Base-by-base conservation (phyloP, 1,140 invertebrate species). In the Rhizoglyphus robini region DNA sequence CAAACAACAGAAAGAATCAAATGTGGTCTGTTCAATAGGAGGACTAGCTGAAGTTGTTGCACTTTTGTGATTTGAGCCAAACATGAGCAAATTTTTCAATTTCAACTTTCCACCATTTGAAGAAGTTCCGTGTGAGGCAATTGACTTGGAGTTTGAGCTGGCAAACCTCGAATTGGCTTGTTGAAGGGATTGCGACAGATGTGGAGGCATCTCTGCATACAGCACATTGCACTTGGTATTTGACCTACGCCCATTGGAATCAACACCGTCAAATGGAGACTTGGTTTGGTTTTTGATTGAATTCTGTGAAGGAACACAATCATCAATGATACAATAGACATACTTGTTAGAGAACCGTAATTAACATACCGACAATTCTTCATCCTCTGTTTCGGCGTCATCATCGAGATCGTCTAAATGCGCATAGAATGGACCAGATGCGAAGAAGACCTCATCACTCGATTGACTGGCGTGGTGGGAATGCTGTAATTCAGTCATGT, bases 341-440 rank as follows among this genome's bases (percentile, higher is more conserved):
- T n/a, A n/a, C n/a, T n/a, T n/a, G n/a, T n/a, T n/a, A n/a, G n/a
- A n/a, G n/a, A n/a, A n/a, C n/a, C n/a, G n/a, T n/a, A n/a, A n/a
- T n/a, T n/a, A n/a, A n/a, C n/a, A n/a, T n/a, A n/a, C n/a, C n/a
- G n/a, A n/a, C n/a, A n/a, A n/a, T n/a, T n/a, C n/a, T n/a, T n/a
- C n/a, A n/a, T n/a, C 48, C 20, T 25, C 23, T 8, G 8, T 58
- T 30, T 11, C 11, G 20, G 11, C 30, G 20, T 58, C 30, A 13
- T 31, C 27, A 30, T 25, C 30, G 3, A 4, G n/a, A 31, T 58
- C 27, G 8, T 58, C 54, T 11, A 58, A 15, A 41, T 41, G 36
- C 15, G 54, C 54, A 58, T 58, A 58, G 54, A 58, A 58, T 15
- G 54, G 54, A 30, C 54, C 54, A 18, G 54, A 58, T 15, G 54